Evolutionary conservation across 23 tunicate genomes (phyloP), one percentile per base, ranked within the genome.

Genomic region (Pegea sp.): DNA sequence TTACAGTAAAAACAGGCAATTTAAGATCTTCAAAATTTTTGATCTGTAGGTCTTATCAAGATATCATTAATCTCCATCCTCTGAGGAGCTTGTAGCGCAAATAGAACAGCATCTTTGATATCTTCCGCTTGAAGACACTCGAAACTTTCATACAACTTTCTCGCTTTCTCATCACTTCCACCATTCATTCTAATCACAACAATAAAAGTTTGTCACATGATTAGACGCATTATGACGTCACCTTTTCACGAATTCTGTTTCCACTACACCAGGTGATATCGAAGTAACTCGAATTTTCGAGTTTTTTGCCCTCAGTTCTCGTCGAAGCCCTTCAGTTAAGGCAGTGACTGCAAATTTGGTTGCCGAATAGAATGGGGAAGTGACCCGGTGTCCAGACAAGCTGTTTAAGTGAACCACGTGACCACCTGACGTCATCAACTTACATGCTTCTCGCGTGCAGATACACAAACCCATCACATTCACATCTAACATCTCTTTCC

Each of bases 331-430:
- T 54, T 71, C 78, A 28, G 78, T 62, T 30, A 71, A 62, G 22
- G 78, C 78, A 5, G 67, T 54, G 13, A 71, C 69, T 13, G 78
- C 78, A 63, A 54, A 71, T 42, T 71, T 71, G 26, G 78, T 53
- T 11, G 63, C 78, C 32, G 60, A 18, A 25, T 71, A 71, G 46
- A 55, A 26, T 2, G 69, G 78, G n/a, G n/a, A n/a, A 1, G 19
- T 30, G 31, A 71, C 69, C 13, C 11, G 22, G 31, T 63, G 69
- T 8, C 78, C 63, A 5, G 61, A 52, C 34, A 71, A 38, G 5
- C 78, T 71, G 56, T 63, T 63, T 7, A 71, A 44, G 32, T 71
- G 62, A 22, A 71, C 54, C 5, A 71, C 32, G 44, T 71, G 78
- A 0, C 78, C 78, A 48, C 48, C 63, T 55, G 62, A 69, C 3